Evolutionary conservation across 1,140 invertebrate genomes (phyloP).

Genomic region (Eciton burchellii): DNA sequence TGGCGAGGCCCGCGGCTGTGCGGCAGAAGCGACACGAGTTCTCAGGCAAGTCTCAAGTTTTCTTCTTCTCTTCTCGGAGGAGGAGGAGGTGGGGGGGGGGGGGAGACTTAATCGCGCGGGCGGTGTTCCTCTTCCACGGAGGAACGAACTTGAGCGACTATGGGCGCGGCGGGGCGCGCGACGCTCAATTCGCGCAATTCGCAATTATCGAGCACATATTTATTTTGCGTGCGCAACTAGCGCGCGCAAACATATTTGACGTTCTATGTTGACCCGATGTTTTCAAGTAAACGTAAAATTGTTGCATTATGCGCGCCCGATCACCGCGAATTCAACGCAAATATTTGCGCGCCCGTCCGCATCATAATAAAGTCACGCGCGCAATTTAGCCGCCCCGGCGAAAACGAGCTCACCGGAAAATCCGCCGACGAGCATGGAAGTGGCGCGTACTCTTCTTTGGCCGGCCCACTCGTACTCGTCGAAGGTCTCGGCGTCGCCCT

Average conservation of each 20-base stretch:
- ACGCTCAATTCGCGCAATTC: slow-evolving; percentile 13
- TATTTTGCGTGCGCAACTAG: slow-evolving; percentile 14
- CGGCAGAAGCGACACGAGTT: background rate
- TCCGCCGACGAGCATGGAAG: slow-evolving; percentile 90
- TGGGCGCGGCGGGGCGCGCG: no score
- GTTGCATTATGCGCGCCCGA: background rate
- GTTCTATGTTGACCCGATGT: background rate
- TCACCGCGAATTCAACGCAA: slow-evolving; percentile 16
- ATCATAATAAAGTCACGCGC: slow-evolving; percentile 5
- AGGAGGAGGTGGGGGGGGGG: no score
- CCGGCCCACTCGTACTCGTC: slow-evolving; percentile 95
- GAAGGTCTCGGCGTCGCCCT: slow-evolving; percentile 88
- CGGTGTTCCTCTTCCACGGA: no score
- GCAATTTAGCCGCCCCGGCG: background rate
- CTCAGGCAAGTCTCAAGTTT: background rate
- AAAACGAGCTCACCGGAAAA: slow-evolving; percentile 86
- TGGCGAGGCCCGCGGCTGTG: slow-evolving; percentile 86
- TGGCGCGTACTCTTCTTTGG: slow-evolving; percentile 90
- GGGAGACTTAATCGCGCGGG: no score
- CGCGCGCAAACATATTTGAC: slow-evolving; percentile 12
- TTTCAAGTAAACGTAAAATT: slow-evolving; percentile 18
- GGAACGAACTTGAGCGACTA: no score
- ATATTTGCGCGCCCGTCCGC: slow-evolving; percentile 15
- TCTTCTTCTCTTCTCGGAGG: no score
- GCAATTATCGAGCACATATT: slow-evolving; percentile 14